These are phyloP conservation scores for Pipa parva DNA, from an alignment of 2,113 vertebrate species.

Conservation along the genomic window DNA sequence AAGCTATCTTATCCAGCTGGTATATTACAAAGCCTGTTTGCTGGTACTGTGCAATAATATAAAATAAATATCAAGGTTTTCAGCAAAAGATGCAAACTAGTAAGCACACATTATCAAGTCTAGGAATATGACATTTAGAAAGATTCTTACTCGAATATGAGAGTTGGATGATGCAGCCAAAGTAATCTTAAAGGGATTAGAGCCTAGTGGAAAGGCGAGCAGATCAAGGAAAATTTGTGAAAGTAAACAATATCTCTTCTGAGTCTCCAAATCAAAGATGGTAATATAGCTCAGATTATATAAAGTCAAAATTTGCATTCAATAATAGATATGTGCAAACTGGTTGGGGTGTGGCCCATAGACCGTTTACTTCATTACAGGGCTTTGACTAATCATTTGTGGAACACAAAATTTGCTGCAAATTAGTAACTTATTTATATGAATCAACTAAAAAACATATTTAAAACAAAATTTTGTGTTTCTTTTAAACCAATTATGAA, in stretches of 20 bases:
- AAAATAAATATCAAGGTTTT: slow-evolving; percentile 40
- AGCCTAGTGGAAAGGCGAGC: slow-evolving; percentile 6
- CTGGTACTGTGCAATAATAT: slow-evolving; percentile 35
- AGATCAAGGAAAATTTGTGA: slow-evolving; percentile 2
- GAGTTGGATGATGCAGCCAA: slow-evolving; percentile 17
- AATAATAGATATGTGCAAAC: no score
- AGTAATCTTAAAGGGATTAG: slow-evolving; percentile 36
- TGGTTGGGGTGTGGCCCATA: no score
- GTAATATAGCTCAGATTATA: neutral
- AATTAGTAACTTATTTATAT: no score
- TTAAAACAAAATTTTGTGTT: no score
- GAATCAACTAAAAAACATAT: no score
- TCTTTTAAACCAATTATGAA: no score
- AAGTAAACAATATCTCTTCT: neutral
- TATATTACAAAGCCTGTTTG: slow-evolving; percentile 30
- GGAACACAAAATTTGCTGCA: no score
- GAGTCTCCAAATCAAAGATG: neutral
- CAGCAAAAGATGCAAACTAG: slow-evolving; percentile 35
- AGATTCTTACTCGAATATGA: slow-evolving; percentile 8
- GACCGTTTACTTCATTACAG: no score
- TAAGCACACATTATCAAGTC: slow-evolving; percentile 28
- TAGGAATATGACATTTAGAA: slow-evolving; percentile 31
- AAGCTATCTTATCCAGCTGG: slow-evolving; percentile 32
- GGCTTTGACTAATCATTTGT: no score
- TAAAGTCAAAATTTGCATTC: no score